Percentiles rank a stretch among this genome's conserved stretches.
Conservation (phyloP, 1,140 invertebrate genomes). For the Papilio helenus region DNA sequence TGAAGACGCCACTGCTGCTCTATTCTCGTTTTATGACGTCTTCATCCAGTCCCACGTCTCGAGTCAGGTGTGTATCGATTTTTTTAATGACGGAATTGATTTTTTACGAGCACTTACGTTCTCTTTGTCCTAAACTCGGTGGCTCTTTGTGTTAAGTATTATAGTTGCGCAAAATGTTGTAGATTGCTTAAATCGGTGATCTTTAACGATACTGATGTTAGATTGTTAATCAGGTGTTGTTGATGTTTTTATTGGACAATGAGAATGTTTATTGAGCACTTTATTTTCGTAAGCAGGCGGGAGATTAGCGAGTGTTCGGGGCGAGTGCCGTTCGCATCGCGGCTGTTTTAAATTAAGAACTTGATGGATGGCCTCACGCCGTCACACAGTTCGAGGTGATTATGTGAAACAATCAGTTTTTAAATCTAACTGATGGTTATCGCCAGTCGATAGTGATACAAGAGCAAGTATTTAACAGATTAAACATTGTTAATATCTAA, state of each 20-base stretch:
- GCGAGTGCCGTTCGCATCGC: conserved; percentile 71
- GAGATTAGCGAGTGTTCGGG: conserved; percentile 71
- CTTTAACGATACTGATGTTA: conserved; percentile 50
- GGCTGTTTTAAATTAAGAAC: conserved; percentile 80
- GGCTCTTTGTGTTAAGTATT: conserved; percentile 66
- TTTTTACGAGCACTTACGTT: conserved; percentile 75
- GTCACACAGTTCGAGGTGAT: conserved; percentile 71
- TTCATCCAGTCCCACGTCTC: conserved; percentile 17
- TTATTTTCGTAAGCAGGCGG: conserved; percentile 58
- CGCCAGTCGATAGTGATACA: neutral
- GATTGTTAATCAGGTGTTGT: conserved; percentile 55
- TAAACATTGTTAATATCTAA: neutral
- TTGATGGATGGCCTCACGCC: conserved; percentile 78
- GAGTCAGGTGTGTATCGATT: conserved; percentile 58
- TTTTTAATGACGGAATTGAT: conserved; percentile 76
- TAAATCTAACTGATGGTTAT: neutral
- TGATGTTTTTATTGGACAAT: conserved; percentile 62
- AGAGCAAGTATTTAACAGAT: neutral
- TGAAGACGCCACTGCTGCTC: conserved; percentile 72
- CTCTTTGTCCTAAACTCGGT: conserved; percentile 75
- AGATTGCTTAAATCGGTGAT: conserved; percentile 50
- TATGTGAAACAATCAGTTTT: conserved; percentile 36
- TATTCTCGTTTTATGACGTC: conserved; percentile 72
- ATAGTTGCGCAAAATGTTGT: conserved; percentile 63
- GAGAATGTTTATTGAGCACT: conserved; percentile 65